Conservation (phyloP, 2,113 vertebrate species). For the Lontra canadensis region DNA sequence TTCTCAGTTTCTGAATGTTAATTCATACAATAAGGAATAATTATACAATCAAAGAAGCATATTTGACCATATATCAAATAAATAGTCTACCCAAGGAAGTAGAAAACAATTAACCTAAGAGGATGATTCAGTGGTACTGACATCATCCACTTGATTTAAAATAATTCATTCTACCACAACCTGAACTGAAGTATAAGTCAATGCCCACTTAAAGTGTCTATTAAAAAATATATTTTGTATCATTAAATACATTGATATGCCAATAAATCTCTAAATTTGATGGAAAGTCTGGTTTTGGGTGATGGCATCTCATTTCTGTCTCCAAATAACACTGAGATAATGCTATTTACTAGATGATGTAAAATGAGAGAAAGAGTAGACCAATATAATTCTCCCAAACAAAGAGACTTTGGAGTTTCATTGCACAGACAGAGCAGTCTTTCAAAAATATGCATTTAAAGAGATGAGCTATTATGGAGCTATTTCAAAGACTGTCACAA, state of each 20-base stretch:
- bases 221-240: not conserved
- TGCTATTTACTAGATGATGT: not conserved
- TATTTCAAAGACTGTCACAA: not conserved
- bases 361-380: not conserved
- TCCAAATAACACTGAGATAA: not conserved
- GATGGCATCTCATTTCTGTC: not conserved
- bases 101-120: conserved; percentile 11
- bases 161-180: not conserved
- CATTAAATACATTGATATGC: not conserved
- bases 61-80: conserved; percentile 40
- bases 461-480: not conserved
- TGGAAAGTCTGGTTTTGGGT: not conserved
- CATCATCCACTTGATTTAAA: not conserved
- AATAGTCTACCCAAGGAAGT: not conserved
- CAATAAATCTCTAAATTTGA: not conserved
- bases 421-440: not conserved
- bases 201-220: not conserved
- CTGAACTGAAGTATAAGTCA: not conserved
- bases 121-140: not conserved
- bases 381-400: not conserved
- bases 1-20: not conserved
- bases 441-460: not conserved
- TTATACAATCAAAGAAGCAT: not conserved
- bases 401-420: not conserved
- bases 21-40: conserved; percentile 36